Evolutionary conservation across 2,888 invertebrate species (phyloP), one percentile per base, ranked within the genome.

Genomic region (Geotrupes spiniger): DNA sequence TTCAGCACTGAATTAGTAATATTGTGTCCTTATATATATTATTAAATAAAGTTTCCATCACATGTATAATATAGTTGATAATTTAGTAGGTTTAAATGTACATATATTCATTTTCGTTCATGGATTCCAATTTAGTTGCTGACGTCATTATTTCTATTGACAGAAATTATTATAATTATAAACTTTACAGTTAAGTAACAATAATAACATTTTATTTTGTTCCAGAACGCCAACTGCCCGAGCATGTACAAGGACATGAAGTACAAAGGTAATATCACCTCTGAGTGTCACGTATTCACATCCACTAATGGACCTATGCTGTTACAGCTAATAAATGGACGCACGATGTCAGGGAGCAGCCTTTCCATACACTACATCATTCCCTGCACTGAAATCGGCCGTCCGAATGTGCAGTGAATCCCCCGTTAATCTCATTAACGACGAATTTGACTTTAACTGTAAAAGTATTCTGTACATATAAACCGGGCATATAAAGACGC

Each of bases 181-280:
- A 21, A 21, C 6, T 21, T 21, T 6, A 21, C 21, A n/a, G n/a
- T n/a, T n/a, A n/a, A 17, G 16, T 21, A n/a, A 40, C 29, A 41
- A 31, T 28, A 41, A 36, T 46, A 21, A 21, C 21, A 4, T 21
- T 3, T 21, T 21, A 21, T 21, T 21, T 21, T 21, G 62, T 76
- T 76, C 47, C 76, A 83, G 82, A 80, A 78, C 65, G 79, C 78
- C 72, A 86, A 85, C 72, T 92, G 92, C 76, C 90, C 91, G 39
- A 87, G 89, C 60, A 92, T 92, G 92, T 86, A 89, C 69, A 85
- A 86, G 74, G 89, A 92, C 67, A 89, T 90, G 85, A 87, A 89
- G 67, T 92, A 92, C 71, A 87, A 85, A 80, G 89, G 87, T 88
- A 81, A 60, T 56, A 31, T 42, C 44, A 54, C 45, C 50, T 27